Conservation (phyloP, 2,888 invertebrate species). For the Tribolium freemani region DNA sequence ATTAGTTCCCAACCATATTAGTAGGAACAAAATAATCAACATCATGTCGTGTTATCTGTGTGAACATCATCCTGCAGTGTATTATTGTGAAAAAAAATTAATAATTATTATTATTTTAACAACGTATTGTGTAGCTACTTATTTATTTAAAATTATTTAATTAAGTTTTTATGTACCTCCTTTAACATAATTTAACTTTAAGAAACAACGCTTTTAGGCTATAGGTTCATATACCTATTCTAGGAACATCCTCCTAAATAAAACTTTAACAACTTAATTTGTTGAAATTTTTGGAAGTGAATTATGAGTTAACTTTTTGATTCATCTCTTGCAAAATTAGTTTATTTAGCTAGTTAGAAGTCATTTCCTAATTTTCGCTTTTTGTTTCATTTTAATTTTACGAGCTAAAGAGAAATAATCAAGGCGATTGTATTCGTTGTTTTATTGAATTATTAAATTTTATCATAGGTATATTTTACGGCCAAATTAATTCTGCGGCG, state of each 20-base stretch:
- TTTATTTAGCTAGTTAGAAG: not conserved
- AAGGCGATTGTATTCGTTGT: not conserved
- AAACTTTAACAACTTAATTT: not conserved
- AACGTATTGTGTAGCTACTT: not conserved
- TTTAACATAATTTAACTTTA: not conserved
- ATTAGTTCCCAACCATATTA: not conserved
- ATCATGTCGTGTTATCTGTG: not conserved
- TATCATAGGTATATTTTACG: too few species aligned
- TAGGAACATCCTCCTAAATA: not conserved
- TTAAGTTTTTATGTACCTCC: not conserved
- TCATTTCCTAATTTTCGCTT: not conserved
- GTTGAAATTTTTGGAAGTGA: not conserved
- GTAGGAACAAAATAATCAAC: not conserved
- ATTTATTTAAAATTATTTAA: not conserved
- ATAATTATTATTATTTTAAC: too few species aligned
- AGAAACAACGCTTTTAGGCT: too few species aligned
- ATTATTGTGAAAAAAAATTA: too few species aligned
- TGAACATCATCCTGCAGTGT: not conserved
- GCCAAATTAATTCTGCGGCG: too few species aligned
- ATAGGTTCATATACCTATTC: too few species aligned
- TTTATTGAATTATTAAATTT: too few species aligned
- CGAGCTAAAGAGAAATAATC: not conserved
- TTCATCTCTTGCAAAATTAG: not conserved
- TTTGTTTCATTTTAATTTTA: not conserved
- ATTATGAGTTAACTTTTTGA: not conserved